These are phyloP conservation scores for Brachyalestes nurse DNA, from an alignment of 2,797 vertebrate genomes.

Conservation along the genomic window DNA sequence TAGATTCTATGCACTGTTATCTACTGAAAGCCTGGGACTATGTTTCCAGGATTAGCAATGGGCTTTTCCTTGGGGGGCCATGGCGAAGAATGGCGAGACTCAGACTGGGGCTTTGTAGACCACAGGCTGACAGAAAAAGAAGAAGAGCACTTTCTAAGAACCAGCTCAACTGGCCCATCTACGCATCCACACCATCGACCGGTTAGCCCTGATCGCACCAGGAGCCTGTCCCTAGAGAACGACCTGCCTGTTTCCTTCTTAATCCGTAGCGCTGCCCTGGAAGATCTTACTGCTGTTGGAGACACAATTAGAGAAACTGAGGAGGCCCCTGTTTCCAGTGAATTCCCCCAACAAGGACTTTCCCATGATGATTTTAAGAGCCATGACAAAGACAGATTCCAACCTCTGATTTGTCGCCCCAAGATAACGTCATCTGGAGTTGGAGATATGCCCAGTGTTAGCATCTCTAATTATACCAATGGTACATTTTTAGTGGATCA, in stretches of 20 bases:
- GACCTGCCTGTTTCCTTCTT: conserved; percentile 59
- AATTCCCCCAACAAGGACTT: conserved; percentile 36
- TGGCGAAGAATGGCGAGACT: conserved; percentile 66
- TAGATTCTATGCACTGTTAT: conserved; percentile 57
- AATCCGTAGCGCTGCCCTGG: conserved; percentile 72
- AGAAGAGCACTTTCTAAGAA: conserved; percentile 48
- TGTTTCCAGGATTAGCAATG: conserved; percentile 54
- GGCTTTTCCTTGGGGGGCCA: conserved; percentile 47
- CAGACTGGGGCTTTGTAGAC: conserved; percentile 68
- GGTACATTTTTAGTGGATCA: not conserved
- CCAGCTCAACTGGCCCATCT: conserved; percentile 33
- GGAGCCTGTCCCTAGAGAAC: conserved; percentile 61
- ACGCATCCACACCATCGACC: conserved; percentile 50
- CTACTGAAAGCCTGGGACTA: conserved; percentile 49
- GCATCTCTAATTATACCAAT: not conserved
- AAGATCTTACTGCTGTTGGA: conserved; percentile 74
- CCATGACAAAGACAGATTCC: not conserved
- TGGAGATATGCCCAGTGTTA: not conserved
- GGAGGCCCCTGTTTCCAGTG: not conserved
- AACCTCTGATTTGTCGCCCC: not conserved
- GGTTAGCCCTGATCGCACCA: conserved; percentile 71
- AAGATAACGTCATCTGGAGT: not conserved
- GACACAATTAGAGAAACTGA: conserved; percentile 46
- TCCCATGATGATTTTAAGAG: conserved; percentile 23
- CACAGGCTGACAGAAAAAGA: conserved; percentile 51